phyloP scores from a whole-genome alignment of 2,888 invertebrate species.

The Ditula angustiorana region DNA sequence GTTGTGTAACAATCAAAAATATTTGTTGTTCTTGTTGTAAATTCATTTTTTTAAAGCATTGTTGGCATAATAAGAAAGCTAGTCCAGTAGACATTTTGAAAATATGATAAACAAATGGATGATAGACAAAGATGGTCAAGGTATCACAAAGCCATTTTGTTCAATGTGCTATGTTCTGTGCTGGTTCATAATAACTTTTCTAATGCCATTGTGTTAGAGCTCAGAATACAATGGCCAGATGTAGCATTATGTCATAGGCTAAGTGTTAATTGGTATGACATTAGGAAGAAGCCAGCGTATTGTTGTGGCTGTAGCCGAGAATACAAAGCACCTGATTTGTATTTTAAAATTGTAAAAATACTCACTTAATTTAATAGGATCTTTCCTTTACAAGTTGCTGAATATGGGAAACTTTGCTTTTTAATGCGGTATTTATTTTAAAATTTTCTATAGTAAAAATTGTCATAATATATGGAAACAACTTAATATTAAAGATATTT shows the following conservation, averaged over 20 bases:
- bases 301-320: neutral
- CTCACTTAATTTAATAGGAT: neutral
- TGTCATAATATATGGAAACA: too few species aligned
- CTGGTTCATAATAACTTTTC: neutral
- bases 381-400: neutral
- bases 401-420: too few species aligned
- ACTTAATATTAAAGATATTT: too few species aligned
- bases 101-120: too few species aligned
- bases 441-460: too few species aligned
- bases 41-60: too few species aligned
- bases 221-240: neutral
- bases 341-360: neutral
- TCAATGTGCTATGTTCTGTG: neutral
- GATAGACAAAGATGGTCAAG: neutral
- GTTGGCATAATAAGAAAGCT: too few species aligned
- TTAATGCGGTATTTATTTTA: too few species aligned
- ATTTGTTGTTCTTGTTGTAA: too few species aligned
- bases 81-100: too few species aligned
- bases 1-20: too few species aligned
- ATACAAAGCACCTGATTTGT: neutral
- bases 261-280: slow-evolving; percentile 23
- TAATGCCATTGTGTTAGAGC: neutral
- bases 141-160: neutral
- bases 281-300: neutral
- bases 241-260: neutral